phyloP scores from a whole-genome alignment of 2,888 invertebrate genomes.

The Papilio demoleus region DNA sequence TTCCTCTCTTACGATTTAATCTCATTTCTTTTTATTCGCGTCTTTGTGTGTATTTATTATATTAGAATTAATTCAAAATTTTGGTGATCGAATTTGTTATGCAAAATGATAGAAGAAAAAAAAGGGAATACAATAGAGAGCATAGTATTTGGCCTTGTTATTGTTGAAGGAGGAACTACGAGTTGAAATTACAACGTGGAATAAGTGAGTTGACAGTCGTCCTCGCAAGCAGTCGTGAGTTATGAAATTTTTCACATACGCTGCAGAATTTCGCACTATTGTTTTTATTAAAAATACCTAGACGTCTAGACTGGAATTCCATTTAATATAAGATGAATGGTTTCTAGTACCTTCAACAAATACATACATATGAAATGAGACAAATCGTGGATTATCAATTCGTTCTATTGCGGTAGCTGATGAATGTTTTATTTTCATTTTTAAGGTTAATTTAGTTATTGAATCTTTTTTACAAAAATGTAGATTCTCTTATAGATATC shows the following conservation, averaged over 20 bases:
- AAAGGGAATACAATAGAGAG: background rate
- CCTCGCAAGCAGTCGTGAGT: conserved; percentile 27
- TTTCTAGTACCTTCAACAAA: conserved; percentile 10
- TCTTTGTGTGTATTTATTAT: conserved; percentile 20
- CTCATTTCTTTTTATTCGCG: conserved; percentile 12
- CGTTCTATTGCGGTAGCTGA: too few species aligned
- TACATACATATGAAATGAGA: background rate
- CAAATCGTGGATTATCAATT: background rate
- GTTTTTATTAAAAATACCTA: conserved; percentile 41
- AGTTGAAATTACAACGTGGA: conserved; percentile 34
- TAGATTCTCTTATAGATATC: background rate
- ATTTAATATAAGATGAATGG: conserved; percentile 32
- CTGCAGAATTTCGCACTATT: conserved; percentile 21
- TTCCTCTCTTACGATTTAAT: conserved; percentile 28
- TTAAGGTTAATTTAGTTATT: background rate
- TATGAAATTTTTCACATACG: conserved; percentile 40
- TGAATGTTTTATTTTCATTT: too few species aligned
- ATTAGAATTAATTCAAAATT: background rate
- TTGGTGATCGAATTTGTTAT: background rate
- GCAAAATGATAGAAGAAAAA: background rate
- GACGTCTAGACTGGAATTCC: conserved; percentile 37
- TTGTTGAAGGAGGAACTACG: conserved; percentile 6
- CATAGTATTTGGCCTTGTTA: conserved; percentile 17
- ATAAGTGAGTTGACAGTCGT: conserved; percentile 35
- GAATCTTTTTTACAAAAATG: background rate